Conservation (phyloP, 2,113 vertebrate species). For the Cercopithecus mona region DNA sequence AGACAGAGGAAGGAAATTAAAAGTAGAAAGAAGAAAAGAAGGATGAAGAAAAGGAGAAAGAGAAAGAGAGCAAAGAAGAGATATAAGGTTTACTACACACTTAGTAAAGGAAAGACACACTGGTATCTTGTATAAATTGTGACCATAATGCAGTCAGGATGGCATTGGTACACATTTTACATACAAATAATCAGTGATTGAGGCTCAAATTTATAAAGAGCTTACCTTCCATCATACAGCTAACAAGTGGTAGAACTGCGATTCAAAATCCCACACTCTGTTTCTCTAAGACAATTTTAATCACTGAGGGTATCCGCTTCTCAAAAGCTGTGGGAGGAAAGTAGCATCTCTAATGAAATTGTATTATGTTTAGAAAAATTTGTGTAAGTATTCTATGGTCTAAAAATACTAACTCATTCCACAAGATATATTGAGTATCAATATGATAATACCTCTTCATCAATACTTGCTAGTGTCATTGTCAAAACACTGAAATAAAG, state of each 20-base stretch:
- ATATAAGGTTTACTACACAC: not conserved
- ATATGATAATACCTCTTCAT: not conserved
- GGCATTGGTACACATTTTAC: not conserved
- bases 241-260: not conserved
- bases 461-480: not conserved
- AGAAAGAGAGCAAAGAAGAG: not conserved
- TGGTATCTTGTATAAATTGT: not conserved
- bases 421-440: not conserved
- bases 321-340: not conserved
- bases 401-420: not conserved
- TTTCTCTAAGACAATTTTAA: not conserved
- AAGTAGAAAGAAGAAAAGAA: not conserved
- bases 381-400: not conserved
- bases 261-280: not conserved
- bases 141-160: not conserved
- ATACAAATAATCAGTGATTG: not conserved
- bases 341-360: not conserved
- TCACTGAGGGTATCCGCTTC: not conserved
- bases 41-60: not conserved
- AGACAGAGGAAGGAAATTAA: not conserved
- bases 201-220: not conserved
- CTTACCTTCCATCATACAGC: not conserved
- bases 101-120: not conserved
- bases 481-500: not conserved
- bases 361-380: not conserved